Percentiles rank a stretch among this genome's conserved stretches.
Evolutionary conservation across 2,888 invertebrate species (phyloP).

Genomic region (Calephelis perditalis): DNA sequence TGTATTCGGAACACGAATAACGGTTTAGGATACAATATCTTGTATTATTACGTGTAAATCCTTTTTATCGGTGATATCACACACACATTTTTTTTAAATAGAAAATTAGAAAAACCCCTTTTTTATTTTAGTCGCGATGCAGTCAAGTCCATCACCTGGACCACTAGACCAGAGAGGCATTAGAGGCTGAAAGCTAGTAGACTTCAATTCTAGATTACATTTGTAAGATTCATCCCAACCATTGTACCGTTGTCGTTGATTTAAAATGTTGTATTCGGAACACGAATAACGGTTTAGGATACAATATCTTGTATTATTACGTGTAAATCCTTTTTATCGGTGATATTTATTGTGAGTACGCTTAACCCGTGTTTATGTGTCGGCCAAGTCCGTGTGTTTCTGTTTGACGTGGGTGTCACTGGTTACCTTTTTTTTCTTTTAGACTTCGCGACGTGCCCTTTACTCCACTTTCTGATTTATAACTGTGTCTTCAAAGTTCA

Average conservation of each 20-base stretch:
- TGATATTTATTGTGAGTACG: constrained; percentile 66
- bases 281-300: constrained; percentile 48
- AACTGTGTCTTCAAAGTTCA: no score
- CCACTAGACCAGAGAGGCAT: no score
- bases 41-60: constrained; percentile 56
- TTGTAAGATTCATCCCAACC: constrained; percentile 18
- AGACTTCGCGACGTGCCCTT: constrained; percentile 37
- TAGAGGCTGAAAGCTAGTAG: no score
- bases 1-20: constrained; percentile 33
- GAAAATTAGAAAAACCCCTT: no score
- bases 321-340: constrained; percentile 63
- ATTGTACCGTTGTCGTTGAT: constrained; percentile 34
- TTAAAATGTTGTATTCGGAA: not conserved
- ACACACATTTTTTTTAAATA: no score
- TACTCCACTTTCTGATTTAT: not conserved
- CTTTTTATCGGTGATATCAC: constrained; percentile 65
- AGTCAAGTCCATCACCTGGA: no score
- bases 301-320: constrained; percentile 55
- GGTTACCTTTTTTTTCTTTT: constrained; percentile 38
- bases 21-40: constrained; percentile 54
- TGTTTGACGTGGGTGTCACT: constrained; percentile 65
- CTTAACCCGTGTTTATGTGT: constrained; percentile 63
- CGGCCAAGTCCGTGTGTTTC: constrained; percentile 49
- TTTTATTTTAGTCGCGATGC: no score
- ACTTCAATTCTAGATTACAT: no score